Evolutionary conservation across 2,113 vertebrate genomes (phyloP), one percentile per base, ranked within the genome.

Genomic region (Silurus glanis): DNA sequence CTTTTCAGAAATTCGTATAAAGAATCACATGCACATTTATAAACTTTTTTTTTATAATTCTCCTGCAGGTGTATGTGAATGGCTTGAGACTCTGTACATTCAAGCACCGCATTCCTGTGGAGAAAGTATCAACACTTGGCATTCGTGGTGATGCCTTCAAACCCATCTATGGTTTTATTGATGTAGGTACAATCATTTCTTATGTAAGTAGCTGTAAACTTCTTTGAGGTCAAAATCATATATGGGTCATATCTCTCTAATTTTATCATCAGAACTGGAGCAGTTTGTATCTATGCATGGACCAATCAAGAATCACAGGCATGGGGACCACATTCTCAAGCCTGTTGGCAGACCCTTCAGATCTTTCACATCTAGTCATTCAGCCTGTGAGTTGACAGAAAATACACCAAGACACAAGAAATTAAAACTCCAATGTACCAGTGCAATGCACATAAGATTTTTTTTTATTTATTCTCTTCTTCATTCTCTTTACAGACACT

Each of bases 261-360:
- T 17, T 56, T 25, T 53, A 23, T 21, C 21, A 62, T 19, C 47
- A 85, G 83, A 78, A 85, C 72, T 85, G 83, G 83, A 85, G 72
- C 61, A 78, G 5, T 23, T 45, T 21, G 0, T 51, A 51, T 10
- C 45, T 80, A 51, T 9, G 3, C 59, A 21, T 12, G 0, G 12
- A 67, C 5, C 74, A 28, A 5, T 49, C 0, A 17, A 56, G 74
- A 28, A 51, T 78, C 19, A 53, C n/a, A 53, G 19, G 14, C n/a
- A 16, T 25, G 3, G 49, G n/a, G 6, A 83, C 47, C 71, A 8
- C 53, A 51, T 14, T 10, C 37, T 21, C 5, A 16, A 19, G 55
- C 37, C 28, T 25, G 47, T 25, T 7, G 9, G 13, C 51, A 6
- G 1, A 47, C 37, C n/a, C 78, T 13, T 71, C 62, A 58, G 72